Conservation (phyloP, 2,113 vertebrate genomes). For the Tinamus guttatus region DNA sequence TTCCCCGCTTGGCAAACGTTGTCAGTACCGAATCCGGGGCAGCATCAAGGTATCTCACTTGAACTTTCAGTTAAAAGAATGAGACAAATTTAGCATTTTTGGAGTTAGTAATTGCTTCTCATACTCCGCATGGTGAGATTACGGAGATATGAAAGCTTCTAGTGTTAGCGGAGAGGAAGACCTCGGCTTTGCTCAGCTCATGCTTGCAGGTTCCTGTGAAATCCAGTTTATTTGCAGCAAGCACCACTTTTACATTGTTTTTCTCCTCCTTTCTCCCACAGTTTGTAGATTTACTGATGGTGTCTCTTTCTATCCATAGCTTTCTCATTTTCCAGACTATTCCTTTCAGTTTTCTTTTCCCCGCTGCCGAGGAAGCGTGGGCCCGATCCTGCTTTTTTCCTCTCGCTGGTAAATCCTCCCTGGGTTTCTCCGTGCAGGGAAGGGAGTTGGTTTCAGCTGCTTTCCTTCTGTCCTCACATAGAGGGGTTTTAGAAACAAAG, state of each 20-base stretch:
- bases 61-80: too few species aligned
- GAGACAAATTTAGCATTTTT: not conserved
- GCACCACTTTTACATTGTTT: not conserved
- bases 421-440: not conserved
- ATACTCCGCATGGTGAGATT: not conserved
- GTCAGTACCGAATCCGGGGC: rapidly evolving
- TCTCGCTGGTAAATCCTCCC: not conserved
- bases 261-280: not conserved
- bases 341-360: not conserved
- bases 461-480: not conserved
- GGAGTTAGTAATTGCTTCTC: not conserved
- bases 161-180: not conserved
- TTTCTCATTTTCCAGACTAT: not conserved
- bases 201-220: not conserved
- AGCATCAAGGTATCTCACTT: not conserved
- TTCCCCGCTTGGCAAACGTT: not conserved
- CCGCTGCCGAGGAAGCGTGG: not conserved
- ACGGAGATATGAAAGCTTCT: not conserved
- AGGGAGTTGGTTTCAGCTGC: not conserved
- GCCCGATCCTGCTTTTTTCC: not conserved
- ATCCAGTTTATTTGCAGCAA: not conserved
- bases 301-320: not conserved
- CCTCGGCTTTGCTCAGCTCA: not conserved
- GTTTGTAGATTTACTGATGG: not conserved
- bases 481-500: not conserved